Base-by-base conservation (phyloP, 2,113 vertebrate genomes). In the Sapayoa aenigma region DNA sequence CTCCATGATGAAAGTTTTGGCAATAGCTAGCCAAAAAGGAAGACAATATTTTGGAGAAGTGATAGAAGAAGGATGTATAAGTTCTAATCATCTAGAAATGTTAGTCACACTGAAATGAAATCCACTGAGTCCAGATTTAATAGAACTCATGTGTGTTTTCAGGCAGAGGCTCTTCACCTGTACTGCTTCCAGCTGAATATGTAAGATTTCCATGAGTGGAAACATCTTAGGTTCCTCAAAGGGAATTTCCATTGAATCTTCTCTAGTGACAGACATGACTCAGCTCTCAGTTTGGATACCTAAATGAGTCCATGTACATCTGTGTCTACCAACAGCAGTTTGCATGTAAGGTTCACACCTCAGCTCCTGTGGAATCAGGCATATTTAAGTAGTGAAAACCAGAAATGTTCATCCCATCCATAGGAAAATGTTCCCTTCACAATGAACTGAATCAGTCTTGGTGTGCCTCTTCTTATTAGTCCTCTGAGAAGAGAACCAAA, bases 341-440 rank as follows among this genome's bases (percentile, higher is more conserved):
- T 42, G 5, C 8, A 14, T 12, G 19, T 47, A 27, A 76, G 12
- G 8, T 73, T 46, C 1, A 1, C 28, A 9, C 33, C 68, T 71
- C 31, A 84, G 46, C 5, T 89, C n/a, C 24, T 14, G 14, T 52
- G 41, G 9, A 47, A 8, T 28, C 14, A 27, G 11, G 41, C 22
- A 46, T 35, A 25, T 60, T 47, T 66, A 23, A 49, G 11, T 30
- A 67, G 18, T 35, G 37, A 50, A 96, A 84, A 50, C 6, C 23
- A 71, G 50, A 53, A 6, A 11, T 9, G 5, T 41, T 93, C 0
- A 0, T 75, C 37, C 44, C 12, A 35, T 69, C 31, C 11, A 1
- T 7, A 27, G 10, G 7, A 14, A 39, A 75, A 11, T 2, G 0
- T 39, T 19, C 14, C 35, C 5, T 65, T 65, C 49, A 27, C 1